Evolutionary conservation across 2,113 vertebrate species (phyloP).

Genomic region (Uria aalge): DNA sequence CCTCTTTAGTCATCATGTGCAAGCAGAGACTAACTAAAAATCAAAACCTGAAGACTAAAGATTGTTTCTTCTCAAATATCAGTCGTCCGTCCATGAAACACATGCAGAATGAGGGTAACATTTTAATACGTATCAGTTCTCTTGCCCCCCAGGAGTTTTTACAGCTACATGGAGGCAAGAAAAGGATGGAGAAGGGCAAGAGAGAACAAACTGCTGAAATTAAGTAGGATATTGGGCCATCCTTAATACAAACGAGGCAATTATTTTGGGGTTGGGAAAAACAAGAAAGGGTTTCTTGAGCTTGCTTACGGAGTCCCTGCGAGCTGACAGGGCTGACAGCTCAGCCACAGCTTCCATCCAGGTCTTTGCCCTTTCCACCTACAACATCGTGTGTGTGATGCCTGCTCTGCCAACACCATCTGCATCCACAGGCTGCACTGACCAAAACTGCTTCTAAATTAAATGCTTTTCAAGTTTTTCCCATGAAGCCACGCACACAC

Average conservation of each 20-base stretch:
- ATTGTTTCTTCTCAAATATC: constrained; percentile 15
- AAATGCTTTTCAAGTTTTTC: not conserved
- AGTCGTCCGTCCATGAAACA: not conserved
- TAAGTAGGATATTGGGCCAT: not conserved
- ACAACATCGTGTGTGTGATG: not conserved
- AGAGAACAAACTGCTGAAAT: not conserved
- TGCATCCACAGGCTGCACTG: not conserved
- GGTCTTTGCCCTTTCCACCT: not conserved
- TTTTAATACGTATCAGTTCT: not conserved
- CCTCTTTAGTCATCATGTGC: constrained; percentile 37
- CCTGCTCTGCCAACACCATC: not conserved
- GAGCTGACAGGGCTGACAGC: not conserved
- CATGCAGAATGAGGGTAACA: not conserved
- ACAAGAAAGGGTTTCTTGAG: not conserved
- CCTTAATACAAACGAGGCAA: not conserved
- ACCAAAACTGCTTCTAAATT: not conserved
- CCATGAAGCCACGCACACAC: not conserved
- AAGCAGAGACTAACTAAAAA: not conserved
- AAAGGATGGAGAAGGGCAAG: not conserved
- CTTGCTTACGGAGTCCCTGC: not conserved
- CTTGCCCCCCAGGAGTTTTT: not conserved
- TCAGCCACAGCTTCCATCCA: not conserved
- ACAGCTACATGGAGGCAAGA: not conserved
- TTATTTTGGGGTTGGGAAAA: not conserved
- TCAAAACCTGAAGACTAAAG: not conserved